Conservation (phyloP, 1,140 invertebrate genomes). For the Trachymyrmex cornetzi region DNA sequence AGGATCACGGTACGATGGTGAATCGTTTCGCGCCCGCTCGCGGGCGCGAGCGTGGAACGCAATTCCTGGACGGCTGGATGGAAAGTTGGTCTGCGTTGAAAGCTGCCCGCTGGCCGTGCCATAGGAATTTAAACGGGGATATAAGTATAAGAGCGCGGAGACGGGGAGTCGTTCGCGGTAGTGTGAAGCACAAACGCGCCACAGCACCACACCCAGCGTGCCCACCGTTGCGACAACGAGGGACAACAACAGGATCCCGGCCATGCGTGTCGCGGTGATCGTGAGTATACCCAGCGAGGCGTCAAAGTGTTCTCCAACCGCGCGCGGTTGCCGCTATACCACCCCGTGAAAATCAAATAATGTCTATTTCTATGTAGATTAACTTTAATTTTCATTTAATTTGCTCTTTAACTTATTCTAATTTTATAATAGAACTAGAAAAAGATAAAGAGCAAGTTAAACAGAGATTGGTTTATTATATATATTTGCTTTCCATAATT, state of each 20-base stretch:
- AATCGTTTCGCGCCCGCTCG: neutral
- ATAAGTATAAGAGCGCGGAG: constrained; percentile 78
- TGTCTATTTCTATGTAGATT: too few species aligned
- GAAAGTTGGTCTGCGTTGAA: constrained; percentile 76
- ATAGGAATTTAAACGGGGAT: constrained; percentile 78
- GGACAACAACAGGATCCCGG: constrained; percentile 55
- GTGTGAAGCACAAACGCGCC: constrained; percentile 77
- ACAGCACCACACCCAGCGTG: constrained; percentile 75
- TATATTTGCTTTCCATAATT: too few species aligned
- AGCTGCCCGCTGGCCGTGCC: constrained; percentile 66
- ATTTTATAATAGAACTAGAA: too few species aligned
- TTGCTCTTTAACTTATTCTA: too few species aligned
- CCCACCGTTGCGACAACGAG: constrained; percentile 67
- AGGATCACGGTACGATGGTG: neutral
- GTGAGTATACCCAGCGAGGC: constrained; percentile 71
- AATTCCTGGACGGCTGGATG: constrained; percentile 73
- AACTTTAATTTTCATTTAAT: too few species aligned
- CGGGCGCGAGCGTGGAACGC: constrained; percentile 56
- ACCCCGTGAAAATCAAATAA: too few species aligned
- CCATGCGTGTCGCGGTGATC: constrained; percentile 75
- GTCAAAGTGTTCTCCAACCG: constrained; percentile 31
- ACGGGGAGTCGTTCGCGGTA: constrained; percentile 76
- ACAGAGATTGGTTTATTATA: too few species aligned
- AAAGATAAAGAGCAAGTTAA: too few species aligned
- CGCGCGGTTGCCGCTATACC: neutral